These are phyloP conservation scores for Scelioninae gen. 1 DNA, from an alignment of 2,888 invertebrate genomes.

Conservation along the genomic window DNA sequence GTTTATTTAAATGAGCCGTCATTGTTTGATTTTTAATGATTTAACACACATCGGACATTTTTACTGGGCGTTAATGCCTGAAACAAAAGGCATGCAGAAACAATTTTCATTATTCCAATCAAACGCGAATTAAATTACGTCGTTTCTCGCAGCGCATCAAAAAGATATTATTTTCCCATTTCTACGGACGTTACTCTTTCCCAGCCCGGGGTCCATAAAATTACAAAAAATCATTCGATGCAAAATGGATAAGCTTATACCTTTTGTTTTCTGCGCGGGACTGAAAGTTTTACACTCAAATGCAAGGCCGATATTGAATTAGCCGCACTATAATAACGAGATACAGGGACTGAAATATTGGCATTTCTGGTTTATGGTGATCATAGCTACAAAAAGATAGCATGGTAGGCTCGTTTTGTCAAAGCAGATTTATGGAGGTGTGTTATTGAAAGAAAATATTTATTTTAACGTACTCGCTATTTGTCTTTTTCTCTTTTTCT, in stretches of 20 bases:
- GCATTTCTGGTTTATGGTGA: constrained; percentile 68
- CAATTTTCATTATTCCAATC: constrained; percentile 22
- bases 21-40: constrained; percentile 30
- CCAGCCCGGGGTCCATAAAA: constrained; percentile 42
- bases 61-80: not conserved
- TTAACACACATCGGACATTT: constrained; percentile 13
- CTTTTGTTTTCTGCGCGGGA: constrained; percentile 44
- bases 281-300: constrained; percentile 50
- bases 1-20: constrained; percentile 29
- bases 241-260: constrained; percentile 23
- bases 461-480: constrained; percentile 32
- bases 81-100: not conserved
- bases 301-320: constrained; percentile 61
- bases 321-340: constrained; percentile 63
- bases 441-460: constrained; percentile 69
- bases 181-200: not conserved
- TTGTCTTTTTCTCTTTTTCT: constrained; percentile 2
- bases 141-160: not conserved
- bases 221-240: constrained; percentile 38
- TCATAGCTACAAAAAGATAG: constrained; percentile 54
- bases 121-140: constrained; percentile 15
- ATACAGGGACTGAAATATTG: constrained; percentile 40
- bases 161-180: constrained; percentile 34
- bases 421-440: constrained; percentile 54
- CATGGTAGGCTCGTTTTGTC: constrained; percentile 61